Base-by-base conservation (phyloP, 2,888 invertebrate species). In the Vesta saturnalis region DNA sequence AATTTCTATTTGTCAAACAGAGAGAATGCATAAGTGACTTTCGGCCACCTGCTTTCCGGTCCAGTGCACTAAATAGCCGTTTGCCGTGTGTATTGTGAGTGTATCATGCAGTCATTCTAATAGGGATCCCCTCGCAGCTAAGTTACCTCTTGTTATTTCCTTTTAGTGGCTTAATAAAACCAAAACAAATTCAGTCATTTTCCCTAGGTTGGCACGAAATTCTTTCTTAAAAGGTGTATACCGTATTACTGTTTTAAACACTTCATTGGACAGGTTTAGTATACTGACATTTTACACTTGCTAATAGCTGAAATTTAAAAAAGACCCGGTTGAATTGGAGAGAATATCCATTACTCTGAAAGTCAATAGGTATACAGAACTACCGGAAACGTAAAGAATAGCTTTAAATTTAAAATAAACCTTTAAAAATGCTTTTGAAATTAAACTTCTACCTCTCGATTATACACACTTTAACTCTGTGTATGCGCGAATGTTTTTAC, bases 31-130 rank as follows among this genome's bases (percentile, higher is more conserved):
- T 81, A 81, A 82, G 83, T 82, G 82, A 82, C 81, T 83, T 80
- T 76, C 76, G 81, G 79, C 82, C 83, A 83, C 83, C 83, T 83
- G 83, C 81, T 82, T 83, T 79, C 79, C 80, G 80, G 81, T 80
- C 80, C 80, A 82, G 74, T 83, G 83, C 80, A 82, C 83, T 82
- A 82, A 83, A 82, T 82, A 79, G 81, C 79, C 81, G 80, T 83
- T 82, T 81, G 80, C 79, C 78, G 74, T 78, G 78, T 77, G 82
- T 79, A 81, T 82, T 82, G 81, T 79, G 78, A 79, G 79, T 81
- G 79, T 80, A 79, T 77, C 79, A 78, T 75, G 75, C 78, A 81
- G 77, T 80, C 78, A 80, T 80, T 80, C 74, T 76, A 72, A 72
- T 73, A 55, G 71, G 72, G 72, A 75, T 76, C 77, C 75, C 75